A percentile compares a stretch with the other conserved stretches of the same genome.
These are phyloP conservation scores for Ischnus inquisitorius DNA, from an alignment of 2,888 invertebrate species.

Conservation along the genomic window DNA sequence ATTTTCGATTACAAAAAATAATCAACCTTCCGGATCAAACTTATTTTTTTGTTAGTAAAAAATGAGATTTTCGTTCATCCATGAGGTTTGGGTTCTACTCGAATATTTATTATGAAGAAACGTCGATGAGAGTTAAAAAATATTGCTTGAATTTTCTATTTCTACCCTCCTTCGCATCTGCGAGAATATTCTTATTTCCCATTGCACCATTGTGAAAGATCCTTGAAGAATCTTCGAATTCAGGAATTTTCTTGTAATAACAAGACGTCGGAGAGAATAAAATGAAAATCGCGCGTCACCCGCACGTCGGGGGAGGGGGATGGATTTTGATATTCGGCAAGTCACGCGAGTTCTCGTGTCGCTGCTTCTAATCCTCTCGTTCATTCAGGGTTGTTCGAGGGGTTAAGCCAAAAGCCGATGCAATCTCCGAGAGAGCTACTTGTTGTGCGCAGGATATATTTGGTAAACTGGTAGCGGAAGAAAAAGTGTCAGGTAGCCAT, in stretches of 20 bases:
- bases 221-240: neutral
- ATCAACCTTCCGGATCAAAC: too few relatives aligned
- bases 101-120: too few relatives aligned
- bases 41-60: too few relatives aligned
- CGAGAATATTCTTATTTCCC: neutral
- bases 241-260: slow-evolving; percentile 32
- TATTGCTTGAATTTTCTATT: neutral
- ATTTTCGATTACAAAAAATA: too few relatives aligned
- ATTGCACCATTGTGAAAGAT: neutral
- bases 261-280: slow-evolving; percentile 8
- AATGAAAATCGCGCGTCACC: slow-evolving; percentile 1
- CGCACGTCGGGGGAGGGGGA: neutral
- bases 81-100: too few relatives aligned
- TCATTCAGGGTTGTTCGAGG: slow-evolving; percentile 58
- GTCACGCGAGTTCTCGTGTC: slow-evolving; percentile 60
- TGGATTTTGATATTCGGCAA: slow-evolving; percentile 58
- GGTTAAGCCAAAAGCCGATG: slow-evolving; percentile 15
- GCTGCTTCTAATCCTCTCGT: slow-evolving; percentile 59
- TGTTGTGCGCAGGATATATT: slow-evolving; percentile 17
- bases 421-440: slow-evolving; percentile 28
- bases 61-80: too few relatives aligned
- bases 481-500: slow-evolving; percentile 50
- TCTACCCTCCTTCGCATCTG: neutral
- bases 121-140: too few relatives aligned
- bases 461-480: slow-evolving; percentile 27